Base-by-base conservation (phyloP, 2,888 invertebrate species). In the Micoletzkya japonica region DNA sequence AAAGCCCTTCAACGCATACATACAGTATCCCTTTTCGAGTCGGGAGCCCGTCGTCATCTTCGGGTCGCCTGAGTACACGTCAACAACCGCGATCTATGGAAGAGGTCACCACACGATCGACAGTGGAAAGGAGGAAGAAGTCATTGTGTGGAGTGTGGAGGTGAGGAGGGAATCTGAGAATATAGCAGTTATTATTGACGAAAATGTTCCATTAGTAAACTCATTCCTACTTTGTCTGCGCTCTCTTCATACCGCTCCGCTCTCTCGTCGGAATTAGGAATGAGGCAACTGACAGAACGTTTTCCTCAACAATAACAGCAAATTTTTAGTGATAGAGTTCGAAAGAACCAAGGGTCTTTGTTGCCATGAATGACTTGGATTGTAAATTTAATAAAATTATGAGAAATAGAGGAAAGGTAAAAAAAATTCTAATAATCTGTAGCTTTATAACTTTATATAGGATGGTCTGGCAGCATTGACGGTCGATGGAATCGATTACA, bases 21-120 rank as follows among this genome's bases (percentile, higher is more conserved):
- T 44, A 10, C 10, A 44, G 10, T 14, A 44, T 44, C 44, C 44
- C 10, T 20, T 28, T 60, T 26, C 26, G 44, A 44, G n/a, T 39
- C 60, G 6, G 60, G 60, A n/a, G 0, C 80, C 81, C 4, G 76
- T 80, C 14, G 74, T 68, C 36, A 72, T 82, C 32, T 82, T 76
- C 70, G 81, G 77, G 14, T 72, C 77, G 14, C 76, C 76, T 2
- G 72, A 79, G 54, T 78, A 79, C 67, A 54, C 56, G 17, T 66
- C 66, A 28, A 37, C 44, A 14, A 56, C 56, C 26, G 39, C 28
- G 28, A 37, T 66, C n/a, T 56, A 66, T 26, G 44, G 56, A 44
- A 28, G 3, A 24, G 66, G 66, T 0, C 37, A 66, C n/a, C 39
- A 66, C 56, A 36, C 26, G 26, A n/a, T 66, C 17, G 17, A 34